Base-by-base conservation (phyloP, 2,113 vertebrate species). In the Tetraodon nigroviridis region DNA sequence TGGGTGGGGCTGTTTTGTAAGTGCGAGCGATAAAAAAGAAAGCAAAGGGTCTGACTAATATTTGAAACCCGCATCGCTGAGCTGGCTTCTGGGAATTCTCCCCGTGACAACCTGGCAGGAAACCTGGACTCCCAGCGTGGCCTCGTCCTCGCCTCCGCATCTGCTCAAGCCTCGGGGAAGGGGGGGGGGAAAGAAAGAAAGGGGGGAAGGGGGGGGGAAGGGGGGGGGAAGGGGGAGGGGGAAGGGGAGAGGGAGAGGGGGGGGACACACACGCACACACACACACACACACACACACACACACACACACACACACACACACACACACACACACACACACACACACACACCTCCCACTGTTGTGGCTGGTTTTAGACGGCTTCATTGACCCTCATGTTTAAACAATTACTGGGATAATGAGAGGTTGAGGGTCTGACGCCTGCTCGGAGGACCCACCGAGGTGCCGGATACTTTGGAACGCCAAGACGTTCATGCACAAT, bases 131-230 rank as follows among this genome's bases (percentile, higher is more conserved):
- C 67, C 55, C 56, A 49, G 47, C 69, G 2, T 37, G 64, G 2
- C 42, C 61, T 8, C 55, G 67, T 69, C 70, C 72, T 61, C 69
- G 75, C 64, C 52, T 77, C 70, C 79, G 79, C 85, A 90, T 89
- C 86, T 86, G 85, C 82, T 85, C 71, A 64, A 32, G 62, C 63
- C 83, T 73, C 65, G n/a, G n/a, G n/a, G n/a, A n/a, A n/a, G n/a
- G n/a, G n/a, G n/a, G n/a, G n/a, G n/a, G n/a, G n/a, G n/a, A n/a
- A n/a, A n/a, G n/a, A n/a, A n/a, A n/a, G n/a, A n/a, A n/a, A n/a
- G n/a, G n/a, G n/a, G n/a, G n/a, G n/a, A n/a, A n/a, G n/a, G n/a
- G n/a, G n/a, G n/a, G n/a, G n/a, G n/a, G n/a, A n/a, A n/a, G n/a
- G n/a, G n/a, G n/a, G n/a, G n/a, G n/a, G n/a, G n/a, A n/a, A n/a